Conservation (phyloP, 2,888 invertebrate genomes). For the Melipona bicolor region DNA sequence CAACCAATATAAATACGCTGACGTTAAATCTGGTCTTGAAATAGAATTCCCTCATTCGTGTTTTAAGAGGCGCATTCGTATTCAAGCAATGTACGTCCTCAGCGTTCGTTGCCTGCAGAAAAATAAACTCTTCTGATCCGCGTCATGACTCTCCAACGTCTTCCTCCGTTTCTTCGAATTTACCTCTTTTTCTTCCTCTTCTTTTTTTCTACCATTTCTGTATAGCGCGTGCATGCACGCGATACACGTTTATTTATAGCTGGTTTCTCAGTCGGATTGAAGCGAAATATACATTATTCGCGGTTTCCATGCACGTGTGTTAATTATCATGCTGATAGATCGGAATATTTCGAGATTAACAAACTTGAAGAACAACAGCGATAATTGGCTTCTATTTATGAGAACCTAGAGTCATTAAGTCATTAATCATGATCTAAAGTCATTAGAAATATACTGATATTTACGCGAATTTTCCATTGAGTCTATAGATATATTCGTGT, state of each 20-base stretch:
- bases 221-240: not conserved
- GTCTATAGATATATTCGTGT: too few relatives aligned
- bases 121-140: constrained; percentile 22
- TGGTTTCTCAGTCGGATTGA: constrained; percentile 14
- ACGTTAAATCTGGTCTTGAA: constrained; percentile 10
- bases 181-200: not conserved
- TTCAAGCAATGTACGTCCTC: constrained; percentile 37
- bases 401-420: too few relatives aligned
- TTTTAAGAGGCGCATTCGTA: constrained; percentile 35
- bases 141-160: not conserved
- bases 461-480: too few relatives aligned
- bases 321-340: constrained; percentile 55
- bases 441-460: too few relatives aligned
- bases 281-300: constrained; percentile 17
- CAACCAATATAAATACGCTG: not conserved
- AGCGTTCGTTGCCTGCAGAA: constrained; percentile 32
- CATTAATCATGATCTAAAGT: too few relatives aligned
- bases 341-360: constrained; percentile 31
- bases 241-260: constrained; percentile 45
- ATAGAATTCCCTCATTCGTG: constrained; percentile 35
- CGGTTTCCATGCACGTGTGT: constrained; percentile 14
- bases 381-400: not conserved
- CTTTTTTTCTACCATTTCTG: constrained; percentile 6
- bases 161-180: constrained; percentile 4
- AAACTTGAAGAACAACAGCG: constrained; percentile 10